Evolutionary conservation across 2,888 invertebrate species (phyloP), one percentile per base, ranked within the genome.

Genomic region (Mythimna impura): DNA sequence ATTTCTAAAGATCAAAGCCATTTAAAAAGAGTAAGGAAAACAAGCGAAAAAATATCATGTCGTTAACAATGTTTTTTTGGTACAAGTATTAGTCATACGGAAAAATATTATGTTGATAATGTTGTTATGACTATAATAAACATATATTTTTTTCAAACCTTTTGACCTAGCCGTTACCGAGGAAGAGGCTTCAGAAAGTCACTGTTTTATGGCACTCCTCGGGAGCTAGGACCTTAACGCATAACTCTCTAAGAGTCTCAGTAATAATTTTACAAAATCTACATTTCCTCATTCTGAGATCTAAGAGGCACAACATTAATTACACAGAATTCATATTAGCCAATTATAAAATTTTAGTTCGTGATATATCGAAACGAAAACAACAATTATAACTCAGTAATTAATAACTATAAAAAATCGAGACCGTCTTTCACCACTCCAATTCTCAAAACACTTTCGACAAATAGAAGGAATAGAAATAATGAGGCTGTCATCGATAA

Each of bases 401-500:
- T 85, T 85, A 88, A 85, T 85, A 83, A 82, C 77, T 73, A 83
- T 88, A 85, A 89, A 88, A 90, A 89, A 87, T 85, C 71, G 79
- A 85, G 84, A 87, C 82, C 86, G 88, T 91, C 89, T 91, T 88
- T 91, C 92, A 90, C 90, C 91, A 89, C 86, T 89, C 87, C 78
- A 82, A 79, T 85, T 85, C 84, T 80, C 69, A 73, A 85, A 84
- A 81, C 88, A 91, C 91, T 92, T 92, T 91, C 91, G 89, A 86
- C 89, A 87, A 86, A 87, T 89, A 88, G 88, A 89, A 88, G 86
- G 85, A 86, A 88, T 85, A 86, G 79, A 92, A 93, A 94, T 95
- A 94, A 94, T 93, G 88, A 91, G 89, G 80, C 93, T 94, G 94
- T 94, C 95, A 94, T 89, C 91, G 88, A 88, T 90, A 94, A 94